These are phyloP conservation scores for Proterorhinus semilunaris DNA, from an alignment of 2,113 vertebrate genomes.

Conservation along the genomic window DNA sequence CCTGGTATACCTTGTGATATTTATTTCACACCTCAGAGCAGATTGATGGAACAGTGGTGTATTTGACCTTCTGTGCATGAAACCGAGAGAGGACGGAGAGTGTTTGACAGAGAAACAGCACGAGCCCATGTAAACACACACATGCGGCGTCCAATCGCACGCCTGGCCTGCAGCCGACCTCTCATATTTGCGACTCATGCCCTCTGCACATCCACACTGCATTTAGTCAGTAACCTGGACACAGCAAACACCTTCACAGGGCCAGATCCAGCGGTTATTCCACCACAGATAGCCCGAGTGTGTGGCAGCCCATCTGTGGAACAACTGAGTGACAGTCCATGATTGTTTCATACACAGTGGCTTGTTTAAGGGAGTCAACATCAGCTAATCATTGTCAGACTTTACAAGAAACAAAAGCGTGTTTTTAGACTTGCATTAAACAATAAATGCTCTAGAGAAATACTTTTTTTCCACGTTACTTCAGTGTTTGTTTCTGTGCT, in stretches of 20 bases:
- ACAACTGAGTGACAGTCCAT: slow-evolving; percentile 31
- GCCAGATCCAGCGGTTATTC: slow-evolving; percentile 19
- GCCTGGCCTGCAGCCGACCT: slow-evolving; percentile 48
- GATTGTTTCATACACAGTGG: slow-evolving; percentile 32
- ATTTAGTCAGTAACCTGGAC: slow-evolving; percentile 36
- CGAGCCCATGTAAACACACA: slow-evolving; percentile 36
- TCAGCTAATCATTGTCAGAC: slow-evolving; percentile 22
- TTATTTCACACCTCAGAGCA: slow-evolving; percentile 15
- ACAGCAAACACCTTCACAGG: slow-evolving; percentile 26
- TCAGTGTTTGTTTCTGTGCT: too few species aligned
- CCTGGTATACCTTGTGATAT: slow-evolving; percentile 1
- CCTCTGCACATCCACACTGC: slow-evolving; percentile 22
- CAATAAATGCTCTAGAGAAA: neutral
- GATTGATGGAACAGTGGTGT: slow-evolving; percentile 10
- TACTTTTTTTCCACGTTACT: too few species aligned
- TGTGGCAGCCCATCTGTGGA: slow-evolving; percentile 43
- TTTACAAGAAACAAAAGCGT: neutral
- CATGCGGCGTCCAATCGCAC: slow-evolving; percentile 25
- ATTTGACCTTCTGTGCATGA: slow-evolving; percentile 15
- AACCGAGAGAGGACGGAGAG: slow-evolving; percentile 1
- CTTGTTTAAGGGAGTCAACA: slow-evolving; percentile 30
- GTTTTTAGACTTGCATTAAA: neutral
- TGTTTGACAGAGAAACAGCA: slow-evolving; percentile 11
- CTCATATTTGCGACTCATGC: slow-evolving; percentile 28
- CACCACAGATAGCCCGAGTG: slow-evolving; percentile 29